Evolutionary conservation across 2,113 vertebrate species (phyloP).

Genomic region (Petaurus breviceps): DNA sequence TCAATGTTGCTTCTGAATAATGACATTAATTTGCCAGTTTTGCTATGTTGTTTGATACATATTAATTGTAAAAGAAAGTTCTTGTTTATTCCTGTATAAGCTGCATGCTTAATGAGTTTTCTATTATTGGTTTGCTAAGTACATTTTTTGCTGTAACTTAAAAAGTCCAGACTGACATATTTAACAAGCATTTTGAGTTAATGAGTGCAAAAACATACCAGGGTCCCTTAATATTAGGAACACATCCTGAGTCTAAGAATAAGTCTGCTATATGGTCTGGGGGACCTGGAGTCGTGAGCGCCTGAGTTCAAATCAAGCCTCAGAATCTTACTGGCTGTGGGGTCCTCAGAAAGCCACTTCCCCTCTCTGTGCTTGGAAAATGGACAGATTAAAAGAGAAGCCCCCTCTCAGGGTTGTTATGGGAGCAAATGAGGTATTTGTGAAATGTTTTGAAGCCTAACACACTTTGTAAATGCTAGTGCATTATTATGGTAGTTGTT

Average conservation of each 20-base stretch:
- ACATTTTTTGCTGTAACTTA: not conserved
- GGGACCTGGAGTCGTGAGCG: no score
- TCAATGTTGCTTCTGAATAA: not conserved
- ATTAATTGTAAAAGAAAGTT: not conserved
- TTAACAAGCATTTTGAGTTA: not conserved
- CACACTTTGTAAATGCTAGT: not conserved
- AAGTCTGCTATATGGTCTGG: no score
- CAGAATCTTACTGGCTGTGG: not conserved
- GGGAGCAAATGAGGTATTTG: not conserved
- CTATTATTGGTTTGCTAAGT: not conserved
- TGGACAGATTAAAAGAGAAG: not conserved
- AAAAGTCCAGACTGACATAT: not conserved
- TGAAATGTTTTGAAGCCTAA: not conserved
- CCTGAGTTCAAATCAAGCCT: no score
- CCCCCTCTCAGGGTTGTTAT: not conserved
- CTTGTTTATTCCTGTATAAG: not conserved
- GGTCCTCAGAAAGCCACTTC: not conserved
- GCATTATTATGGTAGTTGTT: not conserved
- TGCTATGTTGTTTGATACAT: not conserved
- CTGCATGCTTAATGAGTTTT: not conserved
- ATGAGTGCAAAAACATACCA: not conserved
- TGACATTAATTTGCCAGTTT: not conserved
- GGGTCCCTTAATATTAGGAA: not conserved
- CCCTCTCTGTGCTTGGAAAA: not conserved
- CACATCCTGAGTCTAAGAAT: not conserved